Conservation (phyloP, 2,113 vertebrate genomes). For the Varanus komodoensis region DNA sequence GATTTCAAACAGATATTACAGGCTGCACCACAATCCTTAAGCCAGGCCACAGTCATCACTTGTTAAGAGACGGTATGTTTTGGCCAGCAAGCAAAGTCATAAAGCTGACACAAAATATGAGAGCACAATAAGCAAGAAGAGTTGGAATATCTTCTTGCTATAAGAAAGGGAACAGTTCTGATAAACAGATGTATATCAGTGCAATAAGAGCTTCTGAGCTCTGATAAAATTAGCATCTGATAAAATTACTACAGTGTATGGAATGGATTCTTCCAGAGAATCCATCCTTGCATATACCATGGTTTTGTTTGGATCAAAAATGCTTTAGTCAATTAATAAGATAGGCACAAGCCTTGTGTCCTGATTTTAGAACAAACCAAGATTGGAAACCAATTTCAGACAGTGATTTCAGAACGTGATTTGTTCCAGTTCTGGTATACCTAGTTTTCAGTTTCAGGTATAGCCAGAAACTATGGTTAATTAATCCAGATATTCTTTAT, state of each 20-base stretch:
- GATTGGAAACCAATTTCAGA: too few species aligned
- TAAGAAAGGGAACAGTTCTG: slow-evolving; percentile 2
- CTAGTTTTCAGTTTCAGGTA: too few species aligned
- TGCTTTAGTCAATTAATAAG: neutral
- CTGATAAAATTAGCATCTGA: neutral
- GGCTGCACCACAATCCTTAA: neutral
- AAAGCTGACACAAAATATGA: slow-evolving; percentile 1
- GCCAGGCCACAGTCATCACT: neutral
- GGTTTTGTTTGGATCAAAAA: neutral
- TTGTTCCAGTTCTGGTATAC: too few species aligned
- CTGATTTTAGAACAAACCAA: too few species aligned
- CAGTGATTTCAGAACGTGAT: too few species aligned
- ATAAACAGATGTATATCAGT: slow-evolving; percentile 10
- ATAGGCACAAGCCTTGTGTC: too few species aligned
- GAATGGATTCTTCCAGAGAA: neutral
- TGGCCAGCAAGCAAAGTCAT: neutral
- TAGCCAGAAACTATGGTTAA: too few species aligned
- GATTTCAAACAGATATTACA: slow-evolving; percentile 9
- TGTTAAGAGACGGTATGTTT: neutral
- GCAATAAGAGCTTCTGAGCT: neutral
- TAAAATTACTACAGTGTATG: neutral
- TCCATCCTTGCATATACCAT: neutral
- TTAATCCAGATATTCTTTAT: too few species aligned
- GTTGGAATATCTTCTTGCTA: slow-evolving; percentile 1
- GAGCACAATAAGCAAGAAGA: neutral